Base-by-base conservation (phyloP, 2,797 vertebrate genomes). In the Hypotaenidia philippensis region DNA sequence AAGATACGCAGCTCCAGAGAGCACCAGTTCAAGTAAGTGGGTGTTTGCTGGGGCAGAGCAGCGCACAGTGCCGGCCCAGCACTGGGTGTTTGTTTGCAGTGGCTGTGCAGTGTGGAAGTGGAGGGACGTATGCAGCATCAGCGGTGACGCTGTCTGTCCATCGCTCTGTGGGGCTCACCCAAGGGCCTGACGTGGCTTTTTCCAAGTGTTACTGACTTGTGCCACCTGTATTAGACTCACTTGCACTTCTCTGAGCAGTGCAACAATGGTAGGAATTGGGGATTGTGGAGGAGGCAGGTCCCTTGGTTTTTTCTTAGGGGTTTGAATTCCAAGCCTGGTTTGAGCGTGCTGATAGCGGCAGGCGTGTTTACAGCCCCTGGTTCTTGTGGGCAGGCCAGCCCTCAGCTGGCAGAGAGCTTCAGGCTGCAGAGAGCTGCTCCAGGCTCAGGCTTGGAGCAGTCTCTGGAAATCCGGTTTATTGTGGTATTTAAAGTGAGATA, bases 1-100 rank as follows among this genome's bases (percentile, higher is more conserved):
- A 99, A 99, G 98, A 99, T 99, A 89, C 99, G 99, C 96, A 98
- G 99, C 95, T 99, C 99, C 89, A 98, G 99, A 60, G 99, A 99
- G 96, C 99, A 99, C 96, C 99, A 99, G 97, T 99, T 99, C 98
- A 99, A 99, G 99, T 99, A 97, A 99, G 99, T 85, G 34, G 27
- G 10, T 2, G 25, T 13, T 55, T 38, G 26, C 5, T 0, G 56
- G 50, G 69, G 20, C 40, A 14, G 0, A 1, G 14, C 3, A 32
- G 9, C 16, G 36, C 12, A 1, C 0, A 4, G 2, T 0, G 18
- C 1, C 21, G 40, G 61, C 34, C 8, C 36, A 8, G 18, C 3
- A 0, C n/a, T 5, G 9, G 26, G 1, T 31, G 13, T 6, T 29
- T 32, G 25, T 15, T 20, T 15, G 38, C 26, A 44, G 69, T 5